Base-by-base conservation (phyloP, 1,140 invertebrate species). In the Meteorus sp. region DNA sequence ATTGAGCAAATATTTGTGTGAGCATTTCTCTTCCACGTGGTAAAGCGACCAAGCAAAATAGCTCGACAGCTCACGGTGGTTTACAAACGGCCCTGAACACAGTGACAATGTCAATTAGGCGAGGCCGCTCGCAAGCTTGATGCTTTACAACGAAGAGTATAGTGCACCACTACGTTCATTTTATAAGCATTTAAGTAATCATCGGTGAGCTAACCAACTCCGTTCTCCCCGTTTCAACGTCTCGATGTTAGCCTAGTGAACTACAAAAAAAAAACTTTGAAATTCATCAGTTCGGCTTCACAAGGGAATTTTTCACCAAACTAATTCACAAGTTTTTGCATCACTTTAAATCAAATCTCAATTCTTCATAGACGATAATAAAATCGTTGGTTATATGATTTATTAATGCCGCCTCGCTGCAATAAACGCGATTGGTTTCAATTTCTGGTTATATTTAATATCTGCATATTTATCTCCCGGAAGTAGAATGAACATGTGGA, bases 81-180 rank as follows among this genome's bases (percentile, higher is more conserved):
- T 59, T 9, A 43, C 27, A 50, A 61, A 61, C 29, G 65, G 56
- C 59, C 54, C 50, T 67, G 65, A 69, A 55, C 56, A 50, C 37
- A 61, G 60, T 64, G 59, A 60, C 63, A 69, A 59, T 69, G 65
- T 68, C 66, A 68, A 69, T 71, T 69, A 69, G 43, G 59, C 63
- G 29, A 61, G 62, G 53, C 59, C 59, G n/a, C n/a, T n/a, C n/a
- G 57, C 51, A 55, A 55, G 59, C 51, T 33, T 58, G 45, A 37
- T 47, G 56, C 52, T 47, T n/a, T n/a, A 52, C 52, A 31, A 60
- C 44, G 33, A 27, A 56, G 45, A 56, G 35, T 33, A 37, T 52
- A 51, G 35, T 45, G 52, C 53, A 55, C 43, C 44, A 55, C 25
- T 47, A 25, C 45, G 27, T 59, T 17, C 55, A 59, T 41, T 58